Base-by-base conservation (phyloP, 2,113 vertebrate genomes). In the Callionymus lyra region DNA sequence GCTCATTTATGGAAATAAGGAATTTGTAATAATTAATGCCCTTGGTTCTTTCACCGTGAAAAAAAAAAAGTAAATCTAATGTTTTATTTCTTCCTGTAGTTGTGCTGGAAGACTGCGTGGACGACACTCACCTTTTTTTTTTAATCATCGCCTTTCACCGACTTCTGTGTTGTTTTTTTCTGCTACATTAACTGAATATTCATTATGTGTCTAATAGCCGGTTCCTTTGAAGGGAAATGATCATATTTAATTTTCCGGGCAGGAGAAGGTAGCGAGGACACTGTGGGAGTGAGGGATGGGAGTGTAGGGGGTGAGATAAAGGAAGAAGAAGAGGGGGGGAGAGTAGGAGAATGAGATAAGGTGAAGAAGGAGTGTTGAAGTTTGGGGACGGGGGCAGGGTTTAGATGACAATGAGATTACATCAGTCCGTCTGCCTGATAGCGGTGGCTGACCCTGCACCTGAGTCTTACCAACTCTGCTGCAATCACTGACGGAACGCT, bases 101-200 rank as follows among this genome's bases (percentile, higher is more conserved):
- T 38, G 31, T 19, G 18, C 50, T 42, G 53, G 38, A 16, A 47
- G 47, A 51, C 35, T 6, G 19, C 21, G 36, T 56, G 36, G 27
- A 19, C 36, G 41, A 47, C 19, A 53, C 65, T 53, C 57, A 64
- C 54, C 72, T 66, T n/a, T n/a, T n/a, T n/a, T n/a, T n/a, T n/a
- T 61, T 49, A 11, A 19, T 51, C 64, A 41, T 34, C 34, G 12
- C 39, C 70, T 61, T 63, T 71, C 65, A 54, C 62, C 60, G 62
- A 27, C 56, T 62, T 52, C 53, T 33, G 57, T 50, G 32, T 53
- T 16, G n/a, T n/a, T 38, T 40, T 56, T 56, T 62, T 39, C 56
- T 58, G 70, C 74, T 65, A 63, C 68, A 74, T 78, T 74, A 69
- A 65, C 72, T 61, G 72, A 72, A 76, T 78, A 78, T 82, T 80